Conservation (phyloP, 1,140 invertebrate species). For the Drosophila sucinea region DNA sequence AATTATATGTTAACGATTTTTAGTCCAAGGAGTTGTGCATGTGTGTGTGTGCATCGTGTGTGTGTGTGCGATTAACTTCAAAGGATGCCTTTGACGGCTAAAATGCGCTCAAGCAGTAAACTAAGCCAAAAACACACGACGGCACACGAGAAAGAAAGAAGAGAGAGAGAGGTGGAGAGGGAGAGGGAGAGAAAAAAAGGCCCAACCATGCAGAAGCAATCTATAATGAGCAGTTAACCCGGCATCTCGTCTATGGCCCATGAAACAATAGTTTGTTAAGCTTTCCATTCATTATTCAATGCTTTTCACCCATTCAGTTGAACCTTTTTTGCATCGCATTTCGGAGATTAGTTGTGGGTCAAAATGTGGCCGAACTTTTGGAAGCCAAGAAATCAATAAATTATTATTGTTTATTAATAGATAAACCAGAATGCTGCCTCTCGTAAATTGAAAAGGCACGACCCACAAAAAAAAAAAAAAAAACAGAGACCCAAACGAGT, state of each 20-base stretch:
- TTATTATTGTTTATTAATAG: slow-evolving; percentile 77
- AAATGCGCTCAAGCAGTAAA: slow-evolving; percentile 73
- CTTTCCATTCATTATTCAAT: slow-evolving; percentile 15
- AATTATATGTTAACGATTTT: slow-evolving; percentile 67
- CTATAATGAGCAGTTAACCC: slow-evolving; percentile 57
- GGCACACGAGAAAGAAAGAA: background rate
- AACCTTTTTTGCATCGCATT: slow-evolving; percentile 28
- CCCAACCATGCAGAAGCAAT: slow-evolving; percentile 36
- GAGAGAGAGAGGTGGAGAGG: too few species aligned
- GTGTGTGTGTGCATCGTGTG: slow-evolving; percentile 34
- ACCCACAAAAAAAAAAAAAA: slow-evolving; percentile 24
- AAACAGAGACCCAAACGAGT: background rate
- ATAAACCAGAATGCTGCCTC: slow-evolving; percentile 28
- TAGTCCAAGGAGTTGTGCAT: slow-evolving; percentile 38
- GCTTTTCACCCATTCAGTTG: slow-evolving; percentile 13
- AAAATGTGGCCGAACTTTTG: slow-evolving; percentile 45
- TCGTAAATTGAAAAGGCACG: slow-evolving; percentile 57
- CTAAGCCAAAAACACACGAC: slow-evolving; percentile 59
- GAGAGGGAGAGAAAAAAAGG: background rate
- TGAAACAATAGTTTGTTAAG: slow-evolving; percentile 63
- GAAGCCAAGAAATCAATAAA: slow-evolving; percentile 72
- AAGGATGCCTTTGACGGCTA: slow-evolving; percentile 74
- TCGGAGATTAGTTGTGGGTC: slow-evolving; percentile 72
- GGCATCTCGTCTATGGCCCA: slow-evolving; percentile 22
- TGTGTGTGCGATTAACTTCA: slow-evolving; percentile 78